Conservation (phyloP, 2,797 vertebrate species). For the Mormyrops attenuatus region DNA sequence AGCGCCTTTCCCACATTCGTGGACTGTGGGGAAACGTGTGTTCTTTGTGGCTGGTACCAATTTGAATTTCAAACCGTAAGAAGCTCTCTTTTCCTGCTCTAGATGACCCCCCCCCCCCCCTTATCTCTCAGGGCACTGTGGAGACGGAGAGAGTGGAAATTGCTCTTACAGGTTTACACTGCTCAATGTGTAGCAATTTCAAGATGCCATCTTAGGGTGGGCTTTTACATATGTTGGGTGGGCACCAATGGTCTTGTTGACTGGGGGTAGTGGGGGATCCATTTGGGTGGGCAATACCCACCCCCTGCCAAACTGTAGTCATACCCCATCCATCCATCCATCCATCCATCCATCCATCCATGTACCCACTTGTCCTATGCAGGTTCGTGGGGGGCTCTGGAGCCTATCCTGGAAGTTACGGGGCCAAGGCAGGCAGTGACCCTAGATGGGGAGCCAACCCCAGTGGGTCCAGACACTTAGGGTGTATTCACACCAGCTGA, state of each 20-base stretch:
- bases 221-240: not conserved
- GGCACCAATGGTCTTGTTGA: not conserved
- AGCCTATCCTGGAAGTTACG: not conserved
- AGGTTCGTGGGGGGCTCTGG: not conserved
- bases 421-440: not conserved
- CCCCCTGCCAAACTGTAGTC: not conserved
- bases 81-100: constrained; percentile 19
- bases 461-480: not conserved
- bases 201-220: not conserved
- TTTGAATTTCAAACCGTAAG: constrained; percentile 31
- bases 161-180: not conserved
- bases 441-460: not conserved
- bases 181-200: not conserved
- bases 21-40: not conserved
- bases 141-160: not conserved
- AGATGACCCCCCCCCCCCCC: not conserved
- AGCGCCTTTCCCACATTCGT: constrained; percentile 12
- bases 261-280: not conserved
- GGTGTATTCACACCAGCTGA: not conserved
- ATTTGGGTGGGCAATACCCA: not conserved
- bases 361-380: not conserved
- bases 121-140: not conserved
- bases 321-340: not conserved
- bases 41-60: constrained; percentile 24
- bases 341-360: not conserved